Evolutionary conservation across 2,888 invertebrate species (phyloP).

Genomic region (Dynastes tityus): DNA sequence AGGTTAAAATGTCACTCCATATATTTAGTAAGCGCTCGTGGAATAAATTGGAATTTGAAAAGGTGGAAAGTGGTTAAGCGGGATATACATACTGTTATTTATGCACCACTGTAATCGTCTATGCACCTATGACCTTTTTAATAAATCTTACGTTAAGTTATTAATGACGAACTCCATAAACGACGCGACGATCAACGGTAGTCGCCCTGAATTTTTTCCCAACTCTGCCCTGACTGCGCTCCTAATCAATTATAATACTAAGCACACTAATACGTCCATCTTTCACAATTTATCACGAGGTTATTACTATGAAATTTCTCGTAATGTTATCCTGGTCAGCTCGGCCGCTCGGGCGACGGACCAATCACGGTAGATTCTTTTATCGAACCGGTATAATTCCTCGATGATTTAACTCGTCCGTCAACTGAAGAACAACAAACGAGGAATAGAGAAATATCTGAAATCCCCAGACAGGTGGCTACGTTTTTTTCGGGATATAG

Average conservation of each 20-base stretch:
- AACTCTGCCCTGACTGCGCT: not conserved
- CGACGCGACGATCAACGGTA: slow-evolving; percentile 25
- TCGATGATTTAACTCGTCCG: slow-evolving; percentile 48
- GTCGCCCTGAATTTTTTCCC: slow-evolving; percentile 1
- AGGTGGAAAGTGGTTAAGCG: not conserved
- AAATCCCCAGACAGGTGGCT: slow-evolving; percentile 50
- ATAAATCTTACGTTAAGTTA: slow-evolving; percentile 34
- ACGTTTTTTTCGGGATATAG: slow-evolving; percentile 37
- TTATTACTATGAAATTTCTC: slow-evolving; percentile 27
- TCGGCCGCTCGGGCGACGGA: not conserved
- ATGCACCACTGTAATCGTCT: slow-evolving; percentile 14
- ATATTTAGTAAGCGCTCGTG: slow-evolving; percentile 7
- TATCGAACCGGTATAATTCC: slow-evolving; percentile 42
- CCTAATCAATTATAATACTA: slow-evolving; percentile 40
- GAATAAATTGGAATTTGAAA: slow-evolving; percentile 23
- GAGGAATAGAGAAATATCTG: slow-evolving; percentile 40
- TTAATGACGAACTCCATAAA: slow-evolving; percentile 14
- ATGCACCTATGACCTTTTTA: slow-evolving; percentile 22
- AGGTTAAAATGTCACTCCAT: slow-evolving; percentile 34
- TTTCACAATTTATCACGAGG: slow-evolving; percentile 28
- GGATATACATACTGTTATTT: not conserved
- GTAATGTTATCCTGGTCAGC: not conserved
- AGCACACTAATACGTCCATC: slow-evolving; percentile 2
- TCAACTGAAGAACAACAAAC: slow-evolving; percentile 44
- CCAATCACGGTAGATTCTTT: slow-evolving; percentile 25